Evolutionary conservation across 2,888 invertebrate genomes (phyloP), one percentile per base, ranked within the genome.

Genomic region (Microctonus brassicae): DNA sequence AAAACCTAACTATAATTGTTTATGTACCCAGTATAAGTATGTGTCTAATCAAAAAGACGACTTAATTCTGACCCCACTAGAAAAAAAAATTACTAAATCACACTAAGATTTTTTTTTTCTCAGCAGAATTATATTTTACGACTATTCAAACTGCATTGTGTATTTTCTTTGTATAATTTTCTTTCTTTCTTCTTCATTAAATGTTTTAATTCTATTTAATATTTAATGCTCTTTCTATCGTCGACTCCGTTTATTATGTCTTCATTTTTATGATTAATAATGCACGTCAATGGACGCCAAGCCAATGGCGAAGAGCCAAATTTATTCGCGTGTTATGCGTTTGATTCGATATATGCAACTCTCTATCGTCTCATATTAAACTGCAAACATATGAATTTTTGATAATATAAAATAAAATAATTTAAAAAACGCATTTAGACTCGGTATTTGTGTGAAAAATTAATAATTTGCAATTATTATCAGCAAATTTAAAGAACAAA

Each of bases 271-370:
- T 64, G 77, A 77, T 73, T 78, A 79, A 80, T 81, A 81, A 83
- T 79, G 80, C 79, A 83, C 77, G 78, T 77, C 79, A 75, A 79
- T 73, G 77, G 77, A 79, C 76, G 76, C 77, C 79, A 77, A 78
- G 74, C 76, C 36, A 72, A 73, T 78, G 79, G 75, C 76, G 73
- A 77, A 75, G 71, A 74, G 70, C 68, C 69, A 61, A 71, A 61
- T 68, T 74, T 66, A 24, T 55, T 26, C 55, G 26, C 26, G 33
- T 58, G 58, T 58, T 13, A 33, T 33, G 33, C 58, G 20, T 5
- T n/a, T n/a, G 34, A 17, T 58, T 34, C 33, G n/a, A 20, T 10
- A 33, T 7, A 53, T 53, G 9, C 58, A n/a, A 58, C 17, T 34
- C 13, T 13, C 33, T 20, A 9, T 17, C 9, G 6, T 26, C n/a